A percentile compares a stretch with the other conserved stretches of the same genome.
phyloP scores from a whole-genome alignment of 2,113 vertebrate species.

The Trichomycterus rosablanca region DNA sequence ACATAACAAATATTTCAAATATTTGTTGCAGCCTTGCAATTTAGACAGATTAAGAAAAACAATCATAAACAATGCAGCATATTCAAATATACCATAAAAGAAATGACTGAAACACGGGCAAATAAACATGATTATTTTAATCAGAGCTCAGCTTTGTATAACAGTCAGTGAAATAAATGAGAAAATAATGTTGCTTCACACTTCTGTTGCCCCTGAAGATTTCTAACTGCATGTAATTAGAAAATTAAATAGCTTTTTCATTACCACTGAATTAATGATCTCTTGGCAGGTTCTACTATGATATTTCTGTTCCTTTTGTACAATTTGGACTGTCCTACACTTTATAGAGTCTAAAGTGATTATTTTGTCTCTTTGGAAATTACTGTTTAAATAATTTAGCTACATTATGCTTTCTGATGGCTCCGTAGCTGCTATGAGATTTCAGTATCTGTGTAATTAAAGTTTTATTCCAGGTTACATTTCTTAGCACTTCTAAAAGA shows the following conservation, averaged over 20 bases:
- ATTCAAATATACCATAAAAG: too few species aligned
- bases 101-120: too few species aligned
- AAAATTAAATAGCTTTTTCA: slow-evolving; percentile 47
- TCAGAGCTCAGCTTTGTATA: slow-evolving; percentile 9
- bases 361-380: slow-evolving; percentile 11
- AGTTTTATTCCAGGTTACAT: slow-evolving; percentile 5
- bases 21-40: too few species aligned
- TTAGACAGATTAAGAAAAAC: too few species aligned
- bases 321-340: slow-evolving; percentile 2
- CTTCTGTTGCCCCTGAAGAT: slow-evolving; percentile 25
- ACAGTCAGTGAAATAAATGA: slow-evolving; percentile 16
- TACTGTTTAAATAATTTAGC: slow-evolving; percentile 30
- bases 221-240: slow-evolving; percentile 47
- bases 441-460: slow-evolving; percentile 21
- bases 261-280: slow-evolving; percentile 29
- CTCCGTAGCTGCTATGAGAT: too few species aligned
- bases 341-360: slow-evolving; percentile 25
- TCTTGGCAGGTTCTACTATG: slow-evolving; percentile 26
- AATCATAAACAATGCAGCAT: too few species aligned
- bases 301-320: slow-evolving; percentile 14
- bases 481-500: neutral
- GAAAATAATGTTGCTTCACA: slow-evolving; percentile 24
- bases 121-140: slow-evolving; percentile 15
- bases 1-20: too few species aligned
- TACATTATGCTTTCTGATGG: slow-evolving; percentile 25